phyloP scores from a whole-genome alignment of 2,797 vertebrate species.

The Anableps anableps region DNA sequence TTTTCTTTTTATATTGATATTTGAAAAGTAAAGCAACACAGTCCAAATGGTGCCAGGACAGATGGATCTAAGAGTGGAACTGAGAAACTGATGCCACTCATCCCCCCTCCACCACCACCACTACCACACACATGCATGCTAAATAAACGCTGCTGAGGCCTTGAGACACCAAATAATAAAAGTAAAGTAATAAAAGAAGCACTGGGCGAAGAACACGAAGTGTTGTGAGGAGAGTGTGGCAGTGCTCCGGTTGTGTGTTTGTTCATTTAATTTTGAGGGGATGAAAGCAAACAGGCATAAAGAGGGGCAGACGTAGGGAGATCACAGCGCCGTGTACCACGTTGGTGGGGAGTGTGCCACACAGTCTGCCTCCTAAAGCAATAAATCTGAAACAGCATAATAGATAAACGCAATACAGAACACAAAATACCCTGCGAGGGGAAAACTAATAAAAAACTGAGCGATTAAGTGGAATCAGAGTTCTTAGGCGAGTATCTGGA shows the following conservation, averaged over 20 bases:
- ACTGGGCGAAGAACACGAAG: slow-evolving; percentile 55
- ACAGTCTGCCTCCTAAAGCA: slow-evolving; percentile 82
- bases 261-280: slow-evolving; percentile 81
- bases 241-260: slow-evolving; percentile 67
- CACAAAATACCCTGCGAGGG: slow-evolving; percentile 80
- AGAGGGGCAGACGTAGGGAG: slow-evolving; percentile 80
- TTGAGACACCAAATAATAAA: slow-evolving; percentile 58
- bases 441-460: slow-evolving; percentile 82
- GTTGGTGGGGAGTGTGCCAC: slow-evolving; percentile 77
- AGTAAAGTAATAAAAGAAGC: slow-evolving; percentile 73
- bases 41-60: slow-evolving; percentile 68
- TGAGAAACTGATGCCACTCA: slow-evolving; percentile 60
- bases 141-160: slow-evolving; percentile 60
- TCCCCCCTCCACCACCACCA: slow-evolving; percentile 23
- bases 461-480: slow-evolving; percentile 84
- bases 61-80: slow-evolving; percentile 64
- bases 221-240: slow-evolving; percentile 64
- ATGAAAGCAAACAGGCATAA: slow-evolving; percentile 81
- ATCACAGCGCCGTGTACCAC: slow-evolving; percentile 76
- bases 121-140: slow-evolving; percentile 47
- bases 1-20: slow-evolving; percentile 64
- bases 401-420: slow-evolving; percentile 82
- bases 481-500: slow-evolving; percentile 80
- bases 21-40: slow-evolving; percentile 62
- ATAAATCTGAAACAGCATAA: slow-evolving; percentile 85